Conservation (phyloP, 2,113 vertebrate genomes). For the Thamnaconus septentrionalis region DNA sequence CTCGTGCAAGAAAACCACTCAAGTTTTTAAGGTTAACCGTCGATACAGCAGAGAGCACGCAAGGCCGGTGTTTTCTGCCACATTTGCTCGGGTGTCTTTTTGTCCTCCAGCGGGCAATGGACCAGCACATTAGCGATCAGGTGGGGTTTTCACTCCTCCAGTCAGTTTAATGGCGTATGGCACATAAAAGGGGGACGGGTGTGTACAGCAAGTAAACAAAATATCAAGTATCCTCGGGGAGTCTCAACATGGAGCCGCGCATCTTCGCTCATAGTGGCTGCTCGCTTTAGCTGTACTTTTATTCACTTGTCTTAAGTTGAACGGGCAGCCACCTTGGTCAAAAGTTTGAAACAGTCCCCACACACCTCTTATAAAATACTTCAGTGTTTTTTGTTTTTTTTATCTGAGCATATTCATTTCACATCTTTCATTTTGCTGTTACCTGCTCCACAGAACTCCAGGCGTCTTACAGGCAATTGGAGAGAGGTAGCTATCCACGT, state of each 20-base stretch:
- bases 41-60: neutral
- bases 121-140: neutral
- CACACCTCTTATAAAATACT: too few relatives aligned
- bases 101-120: neutral
- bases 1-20: too few relatives aligned
- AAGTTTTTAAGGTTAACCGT: neutral
- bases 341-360: too few relatives aligned
- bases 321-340: too few relatives aligned
- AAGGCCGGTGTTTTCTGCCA: neutral
- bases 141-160: neutral
- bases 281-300: too few relatives aligned
- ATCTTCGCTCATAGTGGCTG: too few relatives aligned
- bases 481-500: slow-evolving; percentile 78
- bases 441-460: slow-evolving; percentile 72
- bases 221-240: too few relatives aligned
- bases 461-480: slow-evolving; percentile 79
- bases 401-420: neutral
- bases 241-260: too few relatives aligned
- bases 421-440: neutral
- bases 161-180: neutral
- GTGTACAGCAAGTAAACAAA: too few relatives aligned
- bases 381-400: neutral
- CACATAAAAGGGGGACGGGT: neutral
- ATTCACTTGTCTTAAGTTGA: too few relatives aligned
- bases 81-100: neutral